Evolutionary conservation across 2,888 invertebrate species (phyloP).

Genomic region (Cataglyphis rosenhaueri): DNA sequence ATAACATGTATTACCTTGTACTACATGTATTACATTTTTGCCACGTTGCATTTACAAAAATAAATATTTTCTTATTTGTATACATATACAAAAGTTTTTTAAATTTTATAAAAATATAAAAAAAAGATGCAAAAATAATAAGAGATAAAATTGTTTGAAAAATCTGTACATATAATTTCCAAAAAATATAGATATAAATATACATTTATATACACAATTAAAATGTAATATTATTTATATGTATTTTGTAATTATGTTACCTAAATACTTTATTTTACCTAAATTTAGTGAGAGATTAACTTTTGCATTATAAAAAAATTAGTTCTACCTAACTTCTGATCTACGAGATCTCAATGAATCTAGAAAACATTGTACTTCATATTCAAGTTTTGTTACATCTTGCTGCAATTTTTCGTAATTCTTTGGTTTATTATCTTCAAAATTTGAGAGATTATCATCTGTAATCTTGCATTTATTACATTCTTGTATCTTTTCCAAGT

Average conservation of each 20-base stretch:
- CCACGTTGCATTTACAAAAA: constrained; percentile 35
- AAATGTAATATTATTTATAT: not conserved
- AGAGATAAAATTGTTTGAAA: constrained; percentile 29
- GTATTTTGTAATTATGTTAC: not conserved
- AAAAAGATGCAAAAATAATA: constrained; percentile 17
- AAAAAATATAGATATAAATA: constrained; percentile 35
- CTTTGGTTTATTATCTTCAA: constrained; percentile 40
- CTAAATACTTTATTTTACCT: constrained; percentile 16
- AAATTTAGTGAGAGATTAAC: not conserved
- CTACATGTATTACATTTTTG: not conserved
- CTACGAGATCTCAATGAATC: constrained; percentile 62
- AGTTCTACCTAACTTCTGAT: constrained; percentile 52
- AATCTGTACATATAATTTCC: constrained; percentile 47
- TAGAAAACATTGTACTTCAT: constrained; percentile 78
- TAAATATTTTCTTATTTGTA: constrained; percentile 59
- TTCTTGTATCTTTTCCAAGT: not conserved
- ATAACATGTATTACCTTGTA: not conserved
- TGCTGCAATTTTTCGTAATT: constrained; percentile 71
- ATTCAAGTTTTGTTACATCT: constrained; percentile 79
- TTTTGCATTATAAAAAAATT: constrained; percentile 11
- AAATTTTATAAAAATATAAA: constrained; percentile 26
- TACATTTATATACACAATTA: constrained; percentile 31
- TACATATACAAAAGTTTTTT: constrained; percentile 11
- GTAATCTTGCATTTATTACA: constrained; percentile 7
- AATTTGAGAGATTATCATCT: constrained; percentile 27